Evolutionary conservation across 2,797 vertebrate species (phyloP).

Genomic region (Pangasius sanitwongsei): DNA sequence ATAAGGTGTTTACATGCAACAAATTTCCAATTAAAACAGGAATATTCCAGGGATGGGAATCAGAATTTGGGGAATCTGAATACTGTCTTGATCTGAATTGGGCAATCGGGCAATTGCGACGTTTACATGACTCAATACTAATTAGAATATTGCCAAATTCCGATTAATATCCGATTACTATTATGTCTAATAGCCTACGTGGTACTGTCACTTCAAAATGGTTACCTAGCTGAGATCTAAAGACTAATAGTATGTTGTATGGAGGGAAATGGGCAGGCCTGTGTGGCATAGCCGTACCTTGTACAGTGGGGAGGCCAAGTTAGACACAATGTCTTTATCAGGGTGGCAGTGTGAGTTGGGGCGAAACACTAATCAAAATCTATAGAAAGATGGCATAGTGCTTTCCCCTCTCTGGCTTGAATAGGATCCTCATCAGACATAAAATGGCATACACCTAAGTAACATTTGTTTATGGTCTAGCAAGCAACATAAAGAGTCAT

Average conservation of each 20-base stretch:
- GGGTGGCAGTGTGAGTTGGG: not conserved
- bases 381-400: not conserved
- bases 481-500: not conserved
- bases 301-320: not conserved
- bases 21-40: no score
- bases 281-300: not conserved
- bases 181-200: not conserved
- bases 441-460: not conserved
- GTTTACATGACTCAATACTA: no score
- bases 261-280: not conserved
- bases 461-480: not conserved
- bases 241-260: not conserved
- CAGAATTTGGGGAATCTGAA: no score
- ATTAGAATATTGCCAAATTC: no score
- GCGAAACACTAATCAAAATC: not conserved
- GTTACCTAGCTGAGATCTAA: not conserved
- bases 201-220: not conserved
- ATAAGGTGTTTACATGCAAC: no score
- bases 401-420: not conserved
- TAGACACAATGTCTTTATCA: not conserved
- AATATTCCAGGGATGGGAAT: no score
- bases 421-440: not conserved
- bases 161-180: no score
- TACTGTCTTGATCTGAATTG: no score
- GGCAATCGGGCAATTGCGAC: no score